Evolutionary conservation across 2,888 invertebrate species (phyloP).

Genomic region (Polydrusus pterygomalis): DNA sequence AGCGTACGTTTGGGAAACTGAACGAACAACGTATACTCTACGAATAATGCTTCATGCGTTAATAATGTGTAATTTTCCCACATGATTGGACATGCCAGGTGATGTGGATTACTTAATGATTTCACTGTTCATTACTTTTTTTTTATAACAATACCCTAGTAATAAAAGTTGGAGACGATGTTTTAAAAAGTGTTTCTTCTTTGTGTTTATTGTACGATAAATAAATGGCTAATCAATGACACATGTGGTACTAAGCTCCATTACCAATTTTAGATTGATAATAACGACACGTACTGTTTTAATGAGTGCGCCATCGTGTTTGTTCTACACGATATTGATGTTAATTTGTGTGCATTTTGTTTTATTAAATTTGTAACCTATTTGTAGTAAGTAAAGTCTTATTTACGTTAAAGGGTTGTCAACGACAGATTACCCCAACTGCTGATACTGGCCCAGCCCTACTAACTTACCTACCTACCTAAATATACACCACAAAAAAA

Average conservation of each 20-base stretch:
- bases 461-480: too few species aligned
- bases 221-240: conserved; percentile 16
- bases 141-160: conserved; percentile 10
- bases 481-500: too few species aligned
- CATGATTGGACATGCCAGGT: conserved; percentile 32
- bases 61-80: conserved; percentile 33
- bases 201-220: conserved; percentile 19
- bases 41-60: not conserved
- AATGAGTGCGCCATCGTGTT: not conserved
- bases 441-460: too few species aligned
- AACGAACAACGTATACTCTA: too few species aligned
- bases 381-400: too few species aligned
- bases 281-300: conserved; percentile 10
- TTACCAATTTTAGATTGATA: conserved; percentile 18
- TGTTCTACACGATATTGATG: too few species aligned
- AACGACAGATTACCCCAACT: too few species aligned
- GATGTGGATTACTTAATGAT: conserved; percentile 33
- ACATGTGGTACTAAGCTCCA: not conserved
- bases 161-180: conserved; percentile 4
- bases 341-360: not conserved
- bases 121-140: conserved; percentile 11
- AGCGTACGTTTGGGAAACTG: not conserved
- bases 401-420: too few species aligned
- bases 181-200: not conserved
- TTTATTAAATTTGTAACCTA: too few species aligned